phyloP scores from a whole-genome alignment of 2,113 vertebrate species.

The Oceanodroma tethys region DNA sequence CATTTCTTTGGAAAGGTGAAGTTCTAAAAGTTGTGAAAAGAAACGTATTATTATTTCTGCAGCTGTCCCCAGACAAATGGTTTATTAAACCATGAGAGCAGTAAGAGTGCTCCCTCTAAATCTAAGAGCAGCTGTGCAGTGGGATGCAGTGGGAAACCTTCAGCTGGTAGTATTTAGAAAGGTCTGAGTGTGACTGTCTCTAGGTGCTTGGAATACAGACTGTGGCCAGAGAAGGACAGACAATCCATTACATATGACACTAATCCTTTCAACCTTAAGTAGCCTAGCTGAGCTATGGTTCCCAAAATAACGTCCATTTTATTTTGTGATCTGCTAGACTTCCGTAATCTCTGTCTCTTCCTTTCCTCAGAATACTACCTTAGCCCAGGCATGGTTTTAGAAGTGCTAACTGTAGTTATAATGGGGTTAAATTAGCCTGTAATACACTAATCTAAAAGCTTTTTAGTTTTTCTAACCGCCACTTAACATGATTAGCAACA shows the following conservation, averaged over 20 bases:
- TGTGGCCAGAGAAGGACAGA: slow-evolving; percentile 20
- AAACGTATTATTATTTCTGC: not conserved
- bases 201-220: slow-evolving; percentile 40
- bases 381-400: not conserved
- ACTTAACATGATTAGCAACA: slow-evolving; percentile 38
- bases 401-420: not conserved
- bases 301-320: slow-evolving; percentile 16
- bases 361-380: not conserved
- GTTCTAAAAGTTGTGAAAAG: not conserved
- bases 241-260: slow-evolving; percentile 49
- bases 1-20: not conserved
- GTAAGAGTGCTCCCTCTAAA: not conserved
- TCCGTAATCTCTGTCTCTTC: not conserved
- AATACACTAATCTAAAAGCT: slow-evolving; percentile 46
- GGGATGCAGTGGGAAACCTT: slow-evolving; percentile 59
- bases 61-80: slow-evolving; percentile 27
- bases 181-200: slow-evolving; percentile 19
- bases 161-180: slow-evolving; percentile 50
- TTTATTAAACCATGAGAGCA: slow-evolving; percentile 25
- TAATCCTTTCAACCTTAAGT: slow-evolving; percentile 49
- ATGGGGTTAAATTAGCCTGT: slow-evolving; percentile 46
- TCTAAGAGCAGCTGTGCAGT: slow-evolving; percentile 40
- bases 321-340: not conserved
- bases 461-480: slow-evolving; percentile 29
- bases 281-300: not conserved